Percentiles rank a stretch among this genome's conserved stretches.
phyloP scores from a whole-genome alignment of 2,113 vertebrate species.

The Grus americana region DNA sequence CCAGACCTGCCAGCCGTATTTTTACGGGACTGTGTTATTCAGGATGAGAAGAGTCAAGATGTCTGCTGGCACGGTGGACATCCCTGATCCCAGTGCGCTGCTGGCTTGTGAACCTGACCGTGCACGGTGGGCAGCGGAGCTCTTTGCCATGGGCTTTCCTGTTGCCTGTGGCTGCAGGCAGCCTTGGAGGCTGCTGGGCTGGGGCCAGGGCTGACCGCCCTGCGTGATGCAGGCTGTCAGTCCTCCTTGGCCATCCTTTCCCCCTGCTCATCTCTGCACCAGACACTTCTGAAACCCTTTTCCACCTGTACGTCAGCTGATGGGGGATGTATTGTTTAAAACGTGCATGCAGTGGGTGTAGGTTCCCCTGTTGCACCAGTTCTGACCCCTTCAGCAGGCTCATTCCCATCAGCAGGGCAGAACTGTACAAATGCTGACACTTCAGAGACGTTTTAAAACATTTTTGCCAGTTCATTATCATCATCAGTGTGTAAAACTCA shows the following conservation, averaged over 20 bases:
- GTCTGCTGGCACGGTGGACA: background rate
- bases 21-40: background rate
- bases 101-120: accelerated
- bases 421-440: background rate
- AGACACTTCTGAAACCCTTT: background rate
- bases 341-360: accelerated
- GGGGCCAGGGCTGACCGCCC: background rate
- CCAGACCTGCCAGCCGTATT: background rate
- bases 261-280: background rate
- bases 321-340: background rate
- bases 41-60: background rate
- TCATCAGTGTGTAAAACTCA: accelerated
- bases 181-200: background rate
- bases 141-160: background rate
- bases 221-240: background rate
- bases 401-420: background rate
- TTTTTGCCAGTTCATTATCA: background rate
- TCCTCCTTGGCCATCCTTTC: background rate
- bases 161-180: background rate
- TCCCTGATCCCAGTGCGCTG: background rate
- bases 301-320: background rate
- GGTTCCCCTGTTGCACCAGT: background rate
- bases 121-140: accelerated
- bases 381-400: background rate
- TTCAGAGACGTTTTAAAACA: accelerated